phyloP scores from a whole-genome alignment of 2,113 vertebrate genomes.

The Macaca mulatta region DNA sequence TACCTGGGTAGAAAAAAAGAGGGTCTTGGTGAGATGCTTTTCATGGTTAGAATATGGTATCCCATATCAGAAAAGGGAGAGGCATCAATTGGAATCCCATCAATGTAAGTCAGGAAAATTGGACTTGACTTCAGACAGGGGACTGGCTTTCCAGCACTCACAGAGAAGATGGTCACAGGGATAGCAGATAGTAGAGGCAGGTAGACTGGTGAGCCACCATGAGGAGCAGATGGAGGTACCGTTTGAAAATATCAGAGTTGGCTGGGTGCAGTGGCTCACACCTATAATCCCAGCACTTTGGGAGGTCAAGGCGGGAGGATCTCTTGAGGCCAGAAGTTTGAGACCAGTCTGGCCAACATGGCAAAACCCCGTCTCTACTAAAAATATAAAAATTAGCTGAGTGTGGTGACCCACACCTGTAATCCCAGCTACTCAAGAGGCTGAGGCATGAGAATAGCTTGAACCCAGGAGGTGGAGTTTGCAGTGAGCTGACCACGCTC shows the following conservation, averaged over 20 bases:
- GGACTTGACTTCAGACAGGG: background rate
- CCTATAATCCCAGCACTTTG: too few relatives aligned
- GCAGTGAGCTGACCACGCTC: too few relatives aligned
- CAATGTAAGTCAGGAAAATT: background rate
- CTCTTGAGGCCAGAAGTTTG: too few relatives aligned
- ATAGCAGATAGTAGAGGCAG: fast-evolving
- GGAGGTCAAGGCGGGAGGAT: too few relatives aligned
- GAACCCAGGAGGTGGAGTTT: too few relatives aligned
- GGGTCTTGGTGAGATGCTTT: background rate
- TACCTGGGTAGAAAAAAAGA: background rate
- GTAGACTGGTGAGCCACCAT: fast-evolving
- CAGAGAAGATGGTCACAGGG: background rate
- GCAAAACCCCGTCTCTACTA: too few relatives aligned
- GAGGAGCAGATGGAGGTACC: background rate
- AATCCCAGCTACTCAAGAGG: too few relatives aligned
- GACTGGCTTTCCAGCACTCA: background rate
- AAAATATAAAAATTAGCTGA: too few relatives aligned
- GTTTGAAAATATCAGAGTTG: background rate
- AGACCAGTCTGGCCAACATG: too few relatives aligned
- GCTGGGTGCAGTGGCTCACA: too few relatives aligned
- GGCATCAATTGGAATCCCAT: background rate
- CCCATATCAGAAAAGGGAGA: background rate
- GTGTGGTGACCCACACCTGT: too few relatives aligned
- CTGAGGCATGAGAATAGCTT: too few relatives aligned
- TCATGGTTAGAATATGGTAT: background rate